Percentiles rank a stretch among this genome's conserved stretches.
Evolutionary conservation across 2,113 vertebrate species (phyloP).

Genomic region (Pitta sordida): DNA sequence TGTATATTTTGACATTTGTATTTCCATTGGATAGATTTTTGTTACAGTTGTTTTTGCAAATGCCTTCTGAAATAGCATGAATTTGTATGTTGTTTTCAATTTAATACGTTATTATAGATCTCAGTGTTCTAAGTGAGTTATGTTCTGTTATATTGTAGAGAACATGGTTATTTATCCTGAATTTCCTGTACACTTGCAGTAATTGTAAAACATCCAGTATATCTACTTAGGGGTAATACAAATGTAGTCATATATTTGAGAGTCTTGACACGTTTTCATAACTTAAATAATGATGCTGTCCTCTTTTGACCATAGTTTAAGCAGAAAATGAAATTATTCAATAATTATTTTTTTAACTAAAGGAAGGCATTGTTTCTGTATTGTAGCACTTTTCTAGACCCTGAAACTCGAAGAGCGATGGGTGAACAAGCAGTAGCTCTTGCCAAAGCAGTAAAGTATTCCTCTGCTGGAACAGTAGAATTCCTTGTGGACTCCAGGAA

Average conservation of each 20-base stretch:
- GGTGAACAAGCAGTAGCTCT: conserved; percentile 95
- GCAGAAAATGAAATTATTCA: background rate
- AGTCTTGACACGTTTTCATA: background rate
- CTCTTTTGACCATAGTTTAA: background rate
- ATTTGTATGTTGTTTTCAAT: background rate
- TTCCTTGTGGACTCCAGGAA: conserved; percentile 94
- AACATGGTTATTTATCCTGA: background rate
- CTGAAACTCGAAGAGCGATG: conserved; percentile 86
- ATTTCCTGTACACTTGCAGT: background rate
- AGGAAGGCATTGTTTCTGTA: background rate
- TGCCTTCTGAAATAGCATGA: background rate
- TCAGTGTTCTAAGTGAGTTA: background rate
- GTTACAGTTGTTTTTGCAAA: background rate
- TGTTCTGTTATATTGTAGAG: background rate
- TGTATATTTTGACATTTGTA: background rate
- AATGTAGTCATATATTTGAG: background rate
- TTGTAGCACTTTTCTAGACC: conserved; percentile 89
- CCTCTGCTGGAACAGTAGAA: conserved; percentile 96
- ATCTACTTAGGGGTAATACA: background rate
- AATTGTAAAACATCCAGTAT: background rate
- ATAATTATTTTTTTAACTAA: background rate
- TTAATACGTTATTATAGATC: background rate
- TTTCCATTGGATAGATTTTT: background rate
- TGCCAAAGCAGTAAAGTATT: conserved; percentile 92
- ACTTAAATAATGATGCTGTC: background rate